Percentiles rank a stretch among this genome's conserved stretches.
Conservation (phyloP, 2,113 vertebrate genomes). For the Mystacornis crossleyi region DNA sequence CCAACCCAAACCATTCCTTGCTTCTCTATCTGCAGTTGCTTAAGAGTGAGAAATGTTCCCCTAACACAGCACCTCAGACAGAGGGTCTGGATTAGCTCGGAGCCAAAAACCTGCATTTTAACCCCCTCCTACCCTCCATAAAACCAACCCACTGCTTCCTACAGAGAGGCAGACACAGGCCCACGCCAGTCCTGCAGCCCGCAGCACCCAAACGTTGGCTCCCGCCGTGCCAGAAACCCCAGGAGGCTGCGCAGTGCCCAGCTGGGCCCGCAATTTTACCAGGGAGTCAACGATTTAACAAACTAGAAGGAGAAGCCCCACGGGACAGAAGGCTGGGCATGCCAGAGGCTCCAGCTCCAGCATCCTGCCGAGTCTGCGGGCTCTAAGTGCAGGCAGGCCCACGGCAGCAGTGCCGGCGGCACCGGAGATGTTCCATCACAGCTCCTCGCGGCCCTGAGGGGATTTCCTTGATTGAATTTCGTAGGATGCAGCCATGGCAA, state of each 20-base stretch:
- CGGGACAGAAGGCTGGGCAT: neutral
- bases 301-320: neutral
- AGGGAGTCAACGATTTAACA: neutral
- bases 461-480: slow-evolving; percentile 73
- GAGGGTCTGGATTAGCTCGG: neutral
- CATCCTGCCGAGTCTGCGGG: accelerated
- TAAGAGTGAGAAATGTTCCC: neutral
- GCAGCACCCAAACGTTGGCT: accelerated
- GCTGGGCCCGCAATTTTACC: neutral
- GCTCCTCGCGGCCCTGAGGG: neutral
- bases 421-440: neutral
- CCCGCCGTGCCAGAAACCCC: accelerated
- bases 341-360: neutral
- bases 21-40: neutral
- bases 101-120: neutral
- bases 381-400: neutral
- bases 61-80: neutral
- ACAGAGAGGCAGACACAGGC: neutral
- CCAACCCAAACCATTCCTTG: neutral
- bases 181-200: neutral
- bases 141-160: neutral
- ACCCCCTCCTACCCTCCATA: neutral
- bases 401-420: accelerated
- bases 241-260: accelerated
- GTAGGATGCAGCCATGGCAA: slow-evolving; percentile 64